Evolutionary conservation across 2,113 vertebrate genomes (phyloP).

Genomic region (Ia io): DNA sequence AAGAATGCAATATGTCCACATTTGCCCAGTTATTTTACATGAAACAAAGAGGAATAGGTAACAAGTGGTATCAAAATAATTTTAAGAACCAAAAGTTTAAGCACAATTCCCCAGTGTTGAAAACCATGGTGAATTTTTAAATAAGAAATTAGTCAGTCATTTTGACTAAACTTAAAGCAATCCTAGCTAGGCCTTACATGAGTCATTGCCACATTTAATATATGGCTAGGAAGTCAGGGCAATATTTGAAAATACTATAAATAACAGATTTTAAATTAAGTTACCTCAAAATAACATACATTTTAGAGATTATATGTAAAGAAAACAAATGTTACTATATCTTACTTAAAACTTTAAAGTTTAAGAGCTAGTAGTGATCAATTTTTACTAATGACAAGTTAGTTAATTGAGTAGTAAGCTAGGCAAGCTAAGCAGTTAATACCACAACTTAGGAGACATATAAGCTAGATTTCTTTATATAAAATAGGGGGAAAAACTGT

Average conservation of each 20-base stretch:
- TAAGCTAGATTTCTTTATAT: constrained; percentile 10
- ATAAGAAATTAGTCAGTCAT: constrained; percentile 12
- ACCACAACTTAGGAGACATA: constrained; percentile 1
- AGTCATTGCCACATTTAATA: not conserved
- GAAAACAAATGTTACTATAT: constrained; percentile 21
- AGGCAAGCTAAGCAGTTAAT: constrained; percentile 39
- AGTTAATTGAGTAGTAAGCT: constrained; percentile 23
- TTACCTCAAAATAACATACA: not conserved
- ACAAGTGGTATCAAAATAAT: constrained; percentile 10
- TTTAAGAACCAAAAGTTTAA: constrained; percentile 32
- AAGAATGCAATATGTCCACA: not conserved
- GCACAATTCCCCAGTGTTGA: not conserved
- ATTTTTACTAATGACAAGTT: constrained; percentile 26
- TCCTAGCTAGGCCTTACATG: not conserved
- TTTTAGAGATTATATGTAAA: constrained; percentile 10
- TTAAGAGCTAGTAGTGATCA: not conserved
- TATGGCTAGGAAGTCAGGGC: not conserved
- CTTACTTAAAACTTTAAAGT: constrained; percentile 23
- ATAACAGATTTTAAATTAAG: not conserved
- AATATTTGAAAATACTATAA: constrained; percentile 26
- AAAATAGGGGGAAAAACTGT: constrained; percentile 34
- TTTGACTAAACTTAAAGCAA: constrained; percentile 20
- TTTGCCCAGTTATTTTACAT: constrained; percentile 7
- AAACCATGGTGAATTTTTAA: constrained; percentile 43
- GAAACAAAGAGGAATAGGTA: constrained; percentile 38